phyloP scores from a whole-genome alignment of 2,888 invertebrate genomes.

The Xanthorhoe designata region DNA sequence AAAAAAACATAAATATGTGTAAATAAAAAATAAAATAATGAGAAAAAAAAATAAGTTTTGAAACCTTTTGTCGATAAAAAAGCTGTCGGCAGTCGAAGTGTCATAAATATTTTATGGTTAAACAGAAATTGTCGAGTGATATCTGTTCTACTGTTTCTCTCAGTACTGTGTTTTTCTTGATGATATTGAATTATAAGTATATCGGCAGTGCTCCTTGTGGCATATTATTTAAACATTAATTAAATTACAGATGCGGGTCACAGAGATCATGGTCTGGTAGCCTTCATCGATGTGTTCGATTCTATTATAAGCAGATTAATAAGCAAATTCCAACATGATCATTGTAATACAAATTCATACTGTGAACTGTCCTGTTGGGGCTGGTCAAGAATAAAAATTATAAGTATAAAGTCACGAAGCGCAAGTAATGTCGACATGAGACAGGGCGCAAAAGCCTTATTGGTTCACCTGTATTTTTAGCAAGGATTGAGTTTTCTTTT shows the following conservation, averaged over 20 bases:
- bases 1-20: no score
- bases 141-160: neutral
- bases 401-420: neutral
- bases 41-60: no score
- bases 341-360: neutral
- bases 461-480: no score
- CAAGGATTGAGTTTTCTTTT: no score
- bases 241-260: slow-evolving; percentile 28
- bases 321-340: slow-evolving; percentile 6
- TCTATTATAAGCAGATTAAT: slow-evolving; percentile 15
- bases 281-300: slow-evolving; percentile 18
- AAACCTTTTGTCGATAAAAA: neutral
- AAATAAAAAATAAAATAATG: no score
- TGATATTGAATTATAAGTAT: slow-evolving; percentile 50
- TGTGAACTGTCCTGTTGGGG: slow-evolving; percentile 10
- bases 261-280: slow-evolving; percentile 28
- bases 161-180: slow-evolving; percentile 28
- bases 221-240: slow-evolving; percentile 24
- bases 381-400: slow-evolving; percentile 16
- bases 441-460: neutral
- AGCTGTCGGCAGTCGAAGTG: neutral
- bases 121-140: no score
- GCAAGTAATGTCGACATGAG: neutral
- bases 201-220: slow-evolving; percentile 27
- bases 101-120: no score